Evolutionary conservation across 2,113 vertebrate species (phyloP), one percentile per base, ranked within the genome.

Genomic region (Numida meleagris): DNA sequence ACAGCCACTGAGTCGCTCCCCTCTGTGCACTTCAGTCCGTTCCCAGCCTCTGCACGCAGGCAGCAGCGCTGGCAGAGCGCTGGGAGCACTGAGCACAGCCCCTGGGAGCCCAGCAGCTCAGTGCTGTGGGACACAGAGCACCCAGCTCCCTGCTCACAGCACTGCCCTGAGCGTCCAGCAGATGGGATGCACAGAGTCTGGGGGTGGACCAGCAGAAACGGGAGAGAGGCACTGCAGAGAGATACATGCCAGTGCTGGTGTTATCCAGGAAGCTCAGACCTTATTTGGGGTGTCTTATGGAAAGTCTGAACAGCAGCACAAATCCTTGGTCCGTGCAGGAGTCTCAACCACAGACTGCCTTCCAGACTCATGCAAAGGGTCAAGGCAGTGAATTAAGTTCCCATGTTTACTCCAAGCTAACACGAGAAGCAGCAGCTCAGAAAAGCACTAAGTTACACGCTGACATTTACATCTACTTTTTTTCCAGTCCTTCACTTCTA

Each of bases 221-320:
- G 24, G 57, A 58, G 8, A 36, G 57, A 58, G n/a, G 23, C 34
- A 9, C 58, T 36, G 21, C n/a, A 24, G 34, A 34, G n/a, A 1
- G 27, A 23, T 4, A 17, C 31, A 11, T 57, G 16, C 29, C 80
- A 29, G 3, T 1, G 0, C 53, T 15, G 63, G 53, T 8, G 1
- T 24, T 14, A 24, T 4, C 94, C 63, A 75, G 34, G 33, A 72
- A 13, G 6, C 48, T 63, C 53, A 42, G 59, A 4, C 31, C 9
- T 55, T 7, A 4, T 1, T 45, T 0, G 16, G n/a, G 24, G 4
- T 6, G 1, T 19, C 45, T 33, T 23, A 4, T 0, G 14, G 51
- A 16, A 45, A 21, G 18, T 18, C 71, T 38, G 4, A 50, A 21
- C 15, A 63, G 70, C 58, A 88, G 79, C 51, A 51, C 14, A 23